phyloP scores from a whole-genome alignment of 2,888 invertebrate genomes.

The Acheta domesticus region DNA sequence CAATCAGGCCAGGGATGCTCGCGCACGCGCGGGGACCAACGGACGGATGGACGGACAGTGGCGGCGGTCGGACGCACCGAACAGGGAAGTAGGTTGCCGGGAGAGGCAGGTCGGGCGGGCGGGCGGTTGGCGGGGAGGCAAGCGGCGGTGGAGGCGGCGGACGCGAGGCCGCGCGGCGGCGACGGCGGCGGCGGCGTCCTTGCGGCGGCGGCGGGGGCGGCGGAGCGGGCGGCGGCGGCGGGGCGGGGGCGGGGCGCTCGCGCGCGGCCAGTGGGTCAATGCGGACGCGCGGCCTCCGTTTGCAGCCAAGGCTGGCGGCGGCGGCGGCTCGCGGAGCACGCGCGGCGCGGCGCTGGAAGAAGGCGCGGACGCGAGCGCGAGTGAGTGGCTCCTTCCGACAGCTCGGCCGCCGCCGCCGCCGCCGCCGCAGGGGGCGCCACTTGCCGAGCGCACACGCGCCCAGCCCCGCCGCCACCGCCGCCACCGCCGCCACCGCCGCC shows the following conservation, averaged over 20 bases:
- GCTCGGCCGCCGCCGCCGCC: too few species aligned
- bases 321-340: too few species aligned
- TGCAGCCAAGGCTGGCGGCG: background rate
- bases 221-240: too few species aligned
- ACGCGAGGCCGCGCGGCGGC: background rate
- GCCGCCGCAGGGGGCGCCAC: too few species aligned
- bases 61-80: background rate
- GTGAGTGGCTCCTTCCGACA: too few species aligned
- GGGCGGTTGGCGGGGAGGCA: background rate
- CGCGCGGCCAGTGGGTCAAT: background rate
- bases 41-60: background rate
- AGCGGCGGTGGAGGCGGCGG: background rate
- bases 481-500: too few species aligned
- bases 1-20: background rate
- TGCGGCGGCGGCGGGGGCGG: too few species aligned
- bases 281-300: background rate
- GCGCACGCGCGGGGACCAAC: background rate
- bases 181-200: too few species aligned
- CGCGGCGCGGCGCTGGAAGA: too few species aligned
- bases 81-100: background rate
- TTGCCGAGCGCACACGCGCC: too few species aligned
- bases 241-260: background rate
- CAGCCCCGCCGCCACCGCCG: too few species aligned
- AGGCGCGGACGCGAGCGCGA: too few species aligned
- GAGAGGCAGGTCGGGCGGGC: background rate